These are phyloP conservation scores for Ischnura elegans DNA, from an alignment of 2,888 invertebrate species.

Conservation along the genomic window DNA sequence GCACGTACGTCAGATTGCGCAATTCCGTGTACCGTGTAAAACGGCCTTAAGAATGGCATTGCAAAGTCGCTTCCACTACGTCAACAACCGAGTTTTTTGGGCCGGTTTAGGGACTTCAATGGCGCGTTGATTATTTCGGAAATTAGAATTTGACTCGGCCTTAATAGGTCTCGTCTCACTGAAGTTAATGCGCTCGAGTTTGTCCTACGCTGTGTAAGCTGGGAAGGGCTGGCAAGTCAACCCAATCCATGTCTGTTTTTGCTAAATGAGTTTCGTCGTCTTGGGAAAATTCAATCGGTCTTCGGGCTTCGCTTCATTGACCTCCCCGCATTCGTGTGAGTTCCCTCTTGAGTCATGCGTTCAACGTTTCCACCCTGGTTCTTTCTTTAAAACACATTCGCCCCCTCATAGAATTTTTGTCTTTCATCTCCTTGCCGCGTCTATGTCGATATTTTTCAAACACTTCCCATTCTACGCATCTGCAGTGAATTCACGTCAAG, in stretches of 20 bases:
- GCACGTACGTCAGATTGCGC: no score
- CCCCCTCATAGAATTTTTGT: no score
- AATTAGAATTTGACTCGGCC: neutral
- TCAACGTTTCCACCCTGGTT: neutral
- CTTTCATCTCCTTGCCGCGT: neutral
- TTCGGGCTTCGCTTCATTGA: neutral
- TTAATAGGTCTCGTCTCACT: neutral
- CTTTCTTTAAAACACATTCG: neutral
- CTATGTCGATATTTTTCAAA: neutral
- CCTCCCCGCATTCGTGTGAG: neutral
- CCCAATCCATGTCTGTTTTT: neutral
- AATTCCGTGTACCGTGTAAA: no score
- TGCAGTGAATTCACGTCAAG: neutral
- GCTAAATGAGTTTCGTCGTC: conserved; percentile 3
- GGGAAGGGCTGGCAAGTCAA: neutral
- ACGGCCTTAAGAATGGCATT: no score
- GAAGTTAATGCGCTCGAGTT: neutral
- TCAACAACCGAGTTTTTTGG: no score
- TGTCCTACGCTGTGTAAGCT: neutral
- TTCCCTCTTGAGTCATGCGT: neutral
- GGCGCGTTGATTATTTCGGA: no score
- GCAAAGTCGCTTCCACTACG: no score
- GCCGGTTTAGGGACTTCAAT: no score
- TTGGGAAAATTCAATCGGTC: neutral
- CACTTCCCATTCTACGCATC: neutral